A percentile compares a stretch with the other conserved stretches of the same genome.
Conservation (phyloP, 2,888 invertebrate genomes). For the Antheraea assamensis region DNA sequence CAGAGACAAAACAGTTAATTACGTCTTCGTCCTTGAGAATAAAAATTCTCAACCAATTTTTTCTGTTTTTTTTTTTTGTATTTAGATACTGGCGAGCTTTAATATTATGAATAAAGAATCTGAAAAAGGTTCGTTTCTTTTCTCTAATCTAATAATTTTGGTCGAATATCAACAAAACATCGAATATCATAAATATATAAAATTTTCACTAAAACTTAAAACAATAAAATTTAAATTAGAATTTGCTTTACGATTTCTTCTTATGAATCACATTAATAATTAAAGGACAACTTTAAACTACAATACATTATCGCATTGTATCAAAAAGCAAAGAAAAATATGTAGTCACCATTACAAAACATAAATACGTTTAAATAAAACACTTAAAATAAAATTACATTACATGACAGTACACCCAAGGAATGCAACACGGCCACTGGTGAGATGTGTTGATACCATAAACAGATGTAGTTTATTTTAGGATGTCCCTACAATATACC, state of each 20-base stretch:
- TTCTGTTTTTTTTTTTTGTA: too few species aligned
- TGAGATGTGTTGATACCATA: conserved; percentile 50
- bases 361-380: conserved; percentile 16
- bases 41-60: too few species aligned
- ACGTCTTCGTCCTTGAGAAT: too few species aligned
- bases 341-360: conserved; percentile 21
- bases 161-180: too few species aligned
- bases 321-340: neutral
- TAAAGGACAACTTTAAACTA: neutral
- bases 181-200: neutral
- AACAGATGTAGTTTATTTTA: conserved; percentile 69
- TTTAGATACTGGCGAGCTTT: too few species aligned
- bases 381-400: conserved; percentile 34
- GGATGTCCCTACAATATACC: conserved; percentile 52
- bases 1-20: too few species aligned
- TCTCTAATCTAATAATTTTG: too few species aligned
- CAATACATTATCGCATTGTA: neutral
- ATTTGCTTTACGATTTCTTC: neutral
- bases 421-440: conserved; percentile 39
- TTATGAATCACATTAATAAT: neutral
- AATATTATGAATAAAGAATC: too few species aligned
- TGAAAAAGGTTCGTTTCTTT: too few species aligned
- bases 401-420: conserved; percentile 31
- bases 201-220: neutral
- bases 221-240: neutral